Evolutionary conservation across 2,113 vertebrate genomes (phyloP).

Genomic region (Bettongia penicillata): DNA sequence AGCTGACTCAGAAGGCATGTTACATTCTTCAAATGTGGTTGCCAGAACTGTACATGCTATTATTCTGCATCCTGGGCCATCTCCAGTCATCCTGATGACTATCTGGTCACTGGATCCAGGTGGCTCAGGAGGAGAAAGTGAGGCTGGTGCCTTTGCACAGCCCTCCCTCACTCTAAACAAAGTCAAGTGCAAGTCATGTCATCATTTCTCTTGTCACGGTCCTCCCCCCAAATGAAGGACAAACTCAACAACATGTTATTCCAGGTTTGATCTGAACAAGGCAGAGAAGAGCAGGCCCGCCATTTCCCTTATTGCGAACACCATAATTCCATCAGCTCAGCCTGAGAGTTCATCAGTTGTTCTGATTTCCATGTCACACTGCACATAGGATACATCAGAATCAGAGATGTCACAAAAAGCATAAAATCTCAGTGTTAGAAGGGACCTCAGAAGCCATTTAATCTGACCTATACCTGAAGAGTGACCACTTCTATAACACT

Average conservation of each 20-base stretch:
- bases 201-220: no score
- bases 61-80: no score
- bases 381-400: not conserved
- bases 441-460: not conserved
- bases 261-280: not conserved
- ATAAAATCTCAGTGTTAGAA: not conserved
- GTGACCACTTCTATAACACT: not conserved
- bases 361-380: not conserved
- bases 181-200: no score
- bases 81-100: no score
- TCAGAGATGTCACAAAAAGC: not conserved
- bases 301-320: not conserved
- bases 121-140: no score
- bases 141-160: no score
- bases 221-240: no score
- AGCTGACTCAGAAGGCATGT: not conserved
- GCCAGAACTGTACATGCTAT: not conserved
- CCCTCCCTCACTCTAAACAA: no score
- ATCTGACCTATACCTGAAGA: not conserved
- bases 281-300: not conserved
- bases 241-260: not conserved
- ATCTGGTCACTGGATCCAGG: no score
- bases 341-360: not conserved
- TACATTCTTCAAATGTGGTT: not conserved
- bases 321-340: not conserved